Percentiles rank a stretch among this genome's conserved stretches.
These are phyloP conservation scores for Pterocles orientalis DNA, from an alignment of 2,113 vertebrate species.

Conservation along the genomic window DNA sequence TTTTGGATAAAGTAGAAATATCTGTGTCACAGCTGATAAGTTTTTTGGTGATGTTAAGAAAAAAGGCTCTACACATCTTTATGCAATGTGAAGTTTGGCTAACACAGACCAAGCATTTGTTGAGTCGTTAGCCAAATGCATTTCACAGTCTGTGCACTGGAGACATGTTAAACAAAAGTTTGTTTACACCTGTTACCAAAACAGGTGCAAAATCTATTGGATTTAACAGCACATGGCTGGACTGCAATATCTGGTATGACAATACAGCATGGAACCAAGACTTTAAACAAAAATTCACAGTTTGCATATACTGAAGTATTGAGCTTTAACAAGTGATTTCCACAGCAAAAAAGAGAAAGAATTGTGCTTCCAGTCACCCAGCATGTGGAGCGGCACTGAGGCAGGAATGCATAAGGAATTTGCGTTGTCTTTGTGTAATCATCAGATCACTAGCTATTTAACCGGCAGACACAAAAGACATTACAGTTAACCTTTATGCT, in stretches of 20 bases:
- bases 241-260: neutral
- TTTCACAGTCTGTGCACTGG: neutral
- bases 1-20: neutral
- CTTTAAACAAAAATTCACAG: neutral
- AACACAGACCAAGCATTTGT: rapidly evolving
- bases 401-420: slow-evolving; percentile 60
- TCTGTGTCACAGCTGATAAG: neutral
- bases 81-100: neutral
- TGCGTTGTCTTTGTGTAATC: slow-evolving; percentile 43
- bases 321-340: neutral
- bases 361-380: neutral
- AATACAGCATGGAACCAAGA: neutral
- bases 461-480: slow-evolving; percentile 14
- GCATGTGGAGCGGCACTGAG: neutral
- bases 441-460: neutral
- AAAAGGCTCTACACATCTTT: neutral
- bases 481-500: neutral
- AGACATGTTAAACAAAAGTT: neutral
- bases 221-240: neutral
- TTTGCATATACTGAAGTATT: neutral
- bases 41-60: neutral
- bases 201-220: neutral
- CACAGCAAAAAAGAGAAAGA: neutral
- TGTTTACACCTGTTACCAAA: neutral
- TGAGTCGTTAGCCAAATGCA: neutral